Percentiles rank a stretch among this genome's conserved stretches.
Conservation (phyloP, 2,797 vertebrate genomes). For the Helicolenus hilgendorfi region DNA sequence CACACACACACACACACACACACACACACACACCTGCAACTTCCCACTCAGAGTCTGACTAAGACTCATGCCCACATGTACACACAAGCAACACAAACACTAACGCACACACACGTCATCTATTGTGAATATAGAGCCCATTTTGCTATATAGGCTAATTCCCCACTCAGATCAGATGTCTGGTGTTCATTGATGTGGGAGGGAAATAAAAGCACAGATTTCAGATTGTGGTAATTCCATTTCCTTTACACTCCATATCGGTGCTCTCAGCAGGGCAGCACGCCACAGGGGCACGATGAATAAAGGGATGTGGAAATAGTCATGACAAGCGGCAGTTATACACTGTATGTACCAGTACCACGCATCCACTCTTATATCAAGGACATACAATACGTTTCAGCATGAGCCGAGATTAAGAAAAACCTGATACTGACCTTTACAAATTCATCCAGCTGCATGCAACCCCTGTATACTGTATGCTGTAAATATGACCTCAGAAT, state of each 20-base stretch:
- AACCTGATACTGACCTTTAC: not conserved
- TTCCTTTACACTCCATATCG: constrained; percentile 62
- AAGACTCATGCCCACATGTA: constrained; percentile 61
- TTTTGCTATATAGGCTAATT: constrained; percentile 60
- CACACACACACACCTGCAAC: constrained; percentile 46
- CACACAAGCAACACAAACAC: constrained; percentile 24
- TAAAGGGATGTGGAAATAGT: constrained; percentile 51
- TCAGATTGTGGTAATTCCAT: constrained; percentile 61
- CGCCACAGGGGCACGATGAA: constrained; percentile 44
- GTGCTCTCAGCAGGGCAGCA: constrained; percentile 42
- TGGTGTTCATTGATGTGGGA: constrained; percentile 51
- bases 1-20: not conserved
- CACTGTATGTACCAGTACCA: not conserved
- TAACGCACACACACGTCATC: constrained; percentile 31
- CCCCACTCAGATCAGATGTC: constrained; percentile 67
- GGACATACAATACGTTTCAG: not conserved
- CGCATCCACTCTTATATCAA: not conserved
- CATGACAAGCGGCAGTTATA: constrained; percentile 41
- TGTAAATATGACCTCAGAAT: not conserved
- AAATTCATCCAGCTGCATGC: not conserved
- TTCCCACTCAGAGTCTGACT: constrained; percentile 68
- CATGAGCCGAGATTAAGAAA: not conserved
- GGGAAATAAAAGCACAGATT: constrained; percentile 66
- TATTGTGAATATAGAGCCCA: constrained; percentile 57
- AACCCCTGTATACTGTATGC: not conserved